phyloP scores from a whole-genome alignment of 2,888 invertebrate species.

The Elgonia sp. region DNA sequence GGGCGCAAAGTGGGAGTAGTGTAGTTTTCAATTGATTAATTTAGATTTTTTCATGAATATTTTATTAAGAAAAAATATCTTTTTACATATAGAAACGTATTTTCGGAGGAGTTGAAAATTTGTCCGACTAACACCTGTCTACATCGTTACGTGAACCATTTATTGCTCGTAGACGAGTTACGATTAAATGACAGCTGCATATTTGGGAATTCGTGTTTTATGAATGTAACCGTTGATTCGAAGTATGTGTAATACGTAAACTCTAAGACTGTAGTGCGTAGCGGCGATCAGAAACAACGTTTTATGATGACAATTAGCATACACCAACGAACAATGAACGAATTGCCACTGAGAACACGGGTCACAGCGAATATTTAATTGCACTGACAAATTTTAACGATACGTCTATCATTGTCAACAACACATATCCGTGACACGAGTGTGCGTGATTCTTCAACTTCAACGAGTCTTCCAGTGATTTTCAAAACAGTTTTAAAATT shows the following conservation, averaged over 20 bases:
- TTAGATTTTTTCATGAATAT: too few relatives aligned
- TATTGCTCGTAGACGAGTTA: conserved; percentile 43
- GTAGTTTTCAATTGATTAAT: too few relatives aligned
- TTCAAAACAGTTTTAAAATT: conserved; percentile 10
- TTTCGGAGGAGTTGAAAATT: too few relatives aligned
- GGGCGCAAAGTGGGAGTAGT: too few relatives aligned
- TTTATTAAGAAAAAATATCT: too few relatives aligned
- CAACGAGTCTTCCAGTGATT: conserved; percentile 60
- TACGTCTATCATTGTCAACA: conserved; percentile 28
- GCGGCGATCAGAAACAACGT: background rate
- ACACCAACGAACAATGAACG: conserved; percentile 59
- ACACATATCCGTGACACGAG: conserved; percentile 64
- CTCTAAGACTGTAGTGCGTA: conserved; percentile 65
- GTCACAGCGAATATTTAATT: conserved; percentile 43
- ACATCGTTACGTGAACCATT: conserved; percentile 43
- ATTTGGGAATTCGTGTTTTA: conserved; percentile 66
- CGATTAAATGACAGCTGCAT: conserved; percentile 30
- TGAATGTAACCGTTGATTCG: conserved; percentile 60
- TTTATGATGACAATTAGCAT: conserved; percentile 37
- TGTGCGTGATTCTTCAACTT: conserved; percentile 67
- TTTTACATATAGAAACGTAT: too few relatives aligned
- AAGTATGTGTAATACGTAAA: conserved; percentile 69
- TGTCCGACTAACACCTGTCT: conserved; percentile 42
- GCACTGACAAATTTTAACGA: conserved; percentile 40
- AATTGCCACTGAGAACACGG: conserved; percentile 39